A percentile compares a stretch with the other conserved stretches of the same genome.
Conservation (phyloP, 2,797 vertebrate genomes). For the Capromys pilorides region DNA sequence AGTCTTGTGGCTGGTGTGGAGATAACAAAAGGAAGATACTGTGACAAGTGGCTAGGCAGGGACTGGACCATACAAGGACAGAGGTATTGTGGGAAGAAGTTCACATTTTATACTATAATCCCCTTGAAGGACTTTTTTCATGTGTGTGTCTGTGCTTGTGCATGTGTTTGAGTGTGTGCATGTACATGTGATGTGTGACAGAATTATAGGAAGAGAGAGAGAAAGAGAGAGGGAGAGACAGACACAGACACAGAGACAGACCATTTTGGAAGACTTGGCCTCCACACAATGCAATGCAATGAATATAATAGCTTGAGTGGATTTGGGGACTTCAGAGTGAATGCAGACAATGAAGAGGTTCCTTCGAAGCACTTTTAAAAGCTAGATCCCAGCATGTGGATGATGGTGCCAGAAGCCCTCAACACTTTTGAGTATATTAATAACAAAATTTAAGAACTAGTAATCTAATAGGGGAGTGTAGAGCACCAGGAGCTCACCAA, state of each 20-base stretch:
- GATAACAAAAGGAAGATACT: not conserved
- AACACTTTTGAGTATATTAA: not conserved
- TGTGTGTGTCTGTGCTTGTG: not conserved
- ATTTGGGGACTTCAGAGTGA: not conserved
- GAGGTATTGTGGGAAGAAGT: not conserved
- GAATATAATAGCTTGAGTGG: not conserved
- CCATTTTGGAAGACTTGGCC: not conserved
- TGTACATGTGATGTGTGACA: not conserved
- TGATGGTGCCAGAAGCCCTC: not conserved
- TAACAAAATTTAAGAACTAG: not conserved
- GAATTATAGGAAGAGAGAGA: too few relatives aligned
- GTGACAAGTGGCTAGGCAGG: not conserved
- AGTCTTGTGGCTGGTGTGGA: not conserved
- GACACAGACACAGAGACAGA: not conserved
- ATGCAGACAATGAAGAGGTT: not conserved
- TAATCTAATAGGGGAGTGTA: not conserved
- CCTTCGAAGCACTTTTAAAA: not conserved
- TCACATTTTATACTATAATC: not conserved
- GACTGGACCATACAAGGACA: not conserved
- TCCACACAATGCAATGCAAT: too few relatives aligned
- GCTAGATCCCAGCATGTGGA: not conserved
- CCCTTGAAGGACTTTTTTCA: not conserved
- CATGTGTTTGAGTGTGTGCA: not conserved
- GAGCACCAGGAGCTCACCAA: not conserved
- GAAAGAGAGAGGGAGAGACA: accelerated